Evolutionary conservation across 2,888 invertebrate species (phyloP).

Genomic region (Hecatera dysodea): DNA sequence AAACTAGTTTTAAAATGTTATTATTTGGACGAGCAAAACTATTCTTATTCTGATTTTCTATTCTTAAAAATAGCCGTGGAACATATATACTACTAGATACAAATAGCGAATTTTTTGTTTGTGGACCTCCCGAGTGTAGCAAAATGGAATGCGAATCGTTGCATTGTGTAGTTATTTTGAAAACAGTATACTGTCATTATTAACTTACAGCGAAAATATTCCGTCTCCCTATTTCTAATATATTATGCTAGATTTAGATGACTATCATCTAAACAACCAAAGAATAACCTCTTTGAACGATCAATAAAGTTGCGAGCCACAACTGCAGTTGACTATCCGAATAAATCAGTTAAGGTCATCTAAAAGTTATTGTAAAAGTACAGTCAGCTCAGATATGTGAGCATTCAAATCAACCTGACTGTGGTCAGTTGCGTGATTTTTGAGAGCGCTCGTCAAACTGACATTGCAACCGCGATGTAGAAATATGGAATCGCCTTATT

Average conservation of each 20-base stretch:
- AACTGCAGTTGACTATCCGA: conserved; percentile 28
- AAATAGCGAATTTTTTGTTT: too few species aligned
- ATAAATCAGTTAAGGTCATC: conserved; percentile 66
- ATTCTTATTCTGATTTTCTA: too few species aligned
- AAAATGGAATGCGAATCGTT: too few species aligned
- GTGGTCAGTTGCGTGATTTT: conserved; percentile 83
- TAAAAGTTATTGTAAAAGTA: conserved; percentile 46
- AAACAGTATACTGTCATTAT: too few species aligned
- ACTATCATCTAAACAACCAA: not conserved
- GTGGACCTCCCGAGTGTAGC: too few species aligned
- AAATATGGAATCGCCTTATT: conserved; percentile 60
- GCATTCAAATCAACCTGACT: conserved; percentile 78
- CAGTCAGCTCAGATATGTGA: conserved; percentile 69
- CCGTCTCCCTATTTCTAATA: not conserved
- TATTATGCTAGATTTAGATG: conserved; percentile 11
- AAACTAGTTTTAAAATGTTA: too few species aligned
- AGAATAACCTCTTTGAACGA: conserved; percentile 2
- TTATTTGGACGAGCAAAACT: too few species aligned
- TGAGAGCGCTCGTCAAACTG: conserved; percentile 75
- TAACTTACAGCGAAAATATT: not conserved
- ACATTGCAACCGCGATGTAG: conserved; percentile 72
- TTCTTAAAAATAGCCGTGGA: too few species aligned
- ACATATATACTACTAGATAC: too few species aligned
- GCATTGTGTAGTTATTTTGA: too few species aligned
- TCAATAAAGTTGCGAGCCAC: conserved; percentile 30